Percentiles rank a stretch among this genome's conserved stretches.
phyloP scores from a whole-genome alignment of 2,113 vertebrate genomes.

The Arvicanthis niloticus region DNA sequence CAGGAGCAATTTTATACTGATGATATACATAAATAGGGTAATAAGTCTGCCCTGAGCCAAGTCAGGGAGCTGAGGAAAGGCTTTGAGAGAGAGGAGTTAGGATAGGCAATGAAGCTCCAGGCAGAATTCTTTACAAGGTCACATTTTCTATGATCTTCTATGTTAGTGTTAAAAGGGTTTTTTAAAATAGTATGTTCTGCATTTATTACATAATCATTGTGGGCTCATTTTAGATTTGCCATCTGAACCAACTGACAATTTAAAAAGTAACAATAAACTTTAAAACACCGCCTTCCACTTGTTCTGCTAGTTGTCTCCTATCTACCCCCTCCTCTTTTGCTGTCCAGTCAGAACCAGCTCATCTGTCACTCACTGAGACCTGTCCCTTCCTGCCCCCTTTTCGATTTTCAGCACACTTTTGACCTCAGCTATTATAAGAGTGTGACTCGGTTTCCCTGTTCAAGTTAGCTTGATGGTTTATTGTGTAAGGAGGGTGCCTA shows the following conservation, averaged over 20 bases:
- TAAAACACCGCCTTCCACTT: slow-evolving; percentile 74
- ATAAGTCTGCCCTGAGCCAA: slow-evolving; percentile 80
- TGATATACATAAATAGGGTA: slow-evolving; percentile 78
- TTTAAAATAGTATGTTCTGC: slow-evolving; percentile 75
- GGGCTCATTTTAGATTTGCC: slow-evolving; percentile 78
- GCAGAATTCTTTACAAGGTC: slow-evolving; percentile 54
- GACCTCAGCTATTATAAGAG: slow-evolving; percentile 44
- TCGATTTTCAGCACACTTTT: slow-evolving; percentile 22
- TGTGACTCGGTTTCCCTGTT: slow-evolving; percentile 87
- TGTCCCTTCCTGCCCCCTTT: not conserved
- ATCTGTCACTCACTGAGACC: not conserved
- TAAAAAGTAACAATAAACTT: slow-evolving; percentile 78
- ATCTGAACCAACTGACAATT: slow-evolving; percentile 64
- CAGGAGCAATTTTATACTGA: slow-evolving; percentile 82
- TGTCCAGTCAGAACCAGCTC: slow-evolving; percentile 46
- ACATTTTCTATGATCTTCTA: slow-evolving; percentile 18
- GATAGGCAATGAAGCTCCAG: not conserved
- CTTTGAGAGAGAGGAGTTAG: not conserved
- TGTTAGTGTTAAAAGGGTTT: not conserved
- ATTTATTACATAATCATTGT: slow-evolving; percentile 77
- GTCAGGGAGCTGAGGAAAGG: slow-evolving; percentile 36
- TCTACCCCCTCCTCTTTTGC: not conserved
- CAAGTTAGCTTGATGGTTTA: slow-evolving; percentile 92
- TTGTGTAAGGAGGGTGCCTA: slow-evolving; percentile 90
- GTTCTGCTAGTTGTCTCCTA: slow-evolving; percentile 72